Evolutionary conservation across 2,888 invertebrate species (phyloP), one percentile per base, ranked within the genome.

Genomic region (Mechanitis messenoides): DNA sequence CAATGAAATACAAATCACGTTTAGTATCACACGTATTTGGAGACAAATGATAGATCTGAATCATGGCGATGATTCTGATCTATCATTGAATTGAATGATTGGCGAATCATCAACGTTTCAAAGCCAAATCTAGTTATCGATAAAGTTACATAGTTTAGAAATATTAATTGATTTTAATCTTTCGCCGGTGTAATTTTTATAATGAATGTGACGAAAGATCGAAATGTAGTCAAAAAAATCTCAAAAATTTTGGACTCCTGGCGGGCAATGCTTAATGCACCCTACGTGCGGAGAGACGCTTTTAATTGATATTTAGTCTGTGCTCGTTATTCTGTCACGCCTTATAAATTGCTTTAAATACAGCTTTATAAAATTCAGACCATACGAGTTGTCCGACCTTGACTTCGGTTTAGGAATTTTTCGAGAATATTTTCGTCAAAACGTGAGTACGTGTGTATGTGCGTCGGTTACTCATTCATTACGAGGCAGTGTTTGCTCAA

Each of bases 281-380:
- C 50, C 50, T 31, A 50, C 50, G 50, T 50, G 28, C n/a, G 38
- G 33, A 35, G 55, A 20, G 46, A 55, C 35, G 12, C 35, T 38
- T 59, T 54, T 54, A 59, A 54, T 45, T 59, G 59, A 59, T 59
- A 59, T 54, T 47, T 59, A n/a, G 46, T 50, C 50, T 50, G 47
- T 53, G 45, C 53, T 58, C 53, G 53, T 60, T 56, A 60, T 60
- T 69, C 69, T 70, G 83, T 84, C 76, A 83, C 81, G 83, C 76
- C 73, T 81, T 82, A 82, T 85, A 84, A 84, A 85, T 76, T 74
- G 72, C 69, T 71, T 75, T 79, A 80, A 80, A 79, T 76, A 79
- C 74, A 71, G 42, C 58, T 46, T 61, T 58, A 61, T 58, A 61
- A 61, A 61, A 54, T 58, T 46, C 57, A 53, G 53, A 54, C 58